A percentile compares a stretch with the other conserved stretches of the same genome.
phyloP scores from a whole-genome alignment of 2,797 vertebrate species.

The Pantherophis alleghaniensis region DNA sequence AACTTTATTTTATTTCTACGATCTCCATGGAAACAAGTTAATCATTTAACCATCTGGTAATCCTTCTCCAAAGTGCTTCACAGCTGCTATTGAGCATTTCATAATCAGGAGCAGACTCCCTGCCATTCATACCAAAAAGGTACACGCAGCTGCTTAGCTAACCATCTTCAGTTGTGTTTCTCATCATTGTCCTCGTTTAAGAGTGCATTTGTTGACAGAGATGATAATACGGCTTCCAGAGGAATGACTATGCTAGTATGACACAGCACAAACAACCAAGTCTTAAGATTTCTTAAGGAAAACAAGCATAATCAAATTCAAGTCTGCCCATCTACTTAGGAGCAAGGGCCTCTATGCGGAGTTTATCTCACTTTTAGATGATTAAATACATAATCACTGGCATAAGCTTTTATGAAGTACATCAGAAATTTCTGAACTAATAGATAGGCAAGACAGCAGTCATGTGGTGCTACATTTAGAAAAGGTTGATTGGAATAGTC shows the following conservation, averaged over 20 bases:
- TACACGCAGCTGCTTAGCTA: conserved; percentile 67
- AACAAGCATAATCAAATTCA: not conserved
- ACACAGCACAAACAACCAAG: not conserved
- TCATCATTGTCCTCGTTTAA: conserved; percentile 57
- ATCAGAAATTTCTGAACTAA: not conserved
- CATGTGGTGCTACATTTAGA: not conserved
- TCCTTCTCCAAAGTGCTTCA: conserved; percentile 71
- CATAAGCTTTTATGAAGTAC: not conserved
- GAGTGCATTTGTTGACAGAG: conserved; percentile 44
- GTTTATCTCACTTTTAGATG: not conserved
- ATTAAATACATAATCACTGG: not conserved
- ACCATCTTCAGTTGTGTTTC: conserved; percentile 62
- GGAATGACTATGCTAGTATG: not conserved
- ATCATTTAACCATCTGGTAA: conserved; percentile 76
- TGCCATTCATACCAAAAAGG: conserved; percentile 70
- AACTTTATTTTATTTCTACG: conserved; percentile 62
- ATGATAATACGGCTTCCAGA: not conserved
- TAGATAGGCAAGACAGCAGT: not conserved
- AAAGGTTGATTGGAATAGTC: not conserved
- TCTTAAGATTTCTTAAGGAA: not conserved
- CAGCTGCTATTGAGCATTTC: conserved; percentile 74
- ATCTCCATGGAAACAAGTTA: conserved; percentile 74
- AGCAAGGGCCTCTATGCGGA: not conserved
- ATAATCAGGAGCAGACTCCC: conserved; percentile 65
- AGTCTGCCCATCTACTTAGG: not conserved